These are phyloP conservation scores for Epirrita christyi DNA, from an alignment of 2,888 invertebrate genomes.

Conservation along the genomic window DNA sequence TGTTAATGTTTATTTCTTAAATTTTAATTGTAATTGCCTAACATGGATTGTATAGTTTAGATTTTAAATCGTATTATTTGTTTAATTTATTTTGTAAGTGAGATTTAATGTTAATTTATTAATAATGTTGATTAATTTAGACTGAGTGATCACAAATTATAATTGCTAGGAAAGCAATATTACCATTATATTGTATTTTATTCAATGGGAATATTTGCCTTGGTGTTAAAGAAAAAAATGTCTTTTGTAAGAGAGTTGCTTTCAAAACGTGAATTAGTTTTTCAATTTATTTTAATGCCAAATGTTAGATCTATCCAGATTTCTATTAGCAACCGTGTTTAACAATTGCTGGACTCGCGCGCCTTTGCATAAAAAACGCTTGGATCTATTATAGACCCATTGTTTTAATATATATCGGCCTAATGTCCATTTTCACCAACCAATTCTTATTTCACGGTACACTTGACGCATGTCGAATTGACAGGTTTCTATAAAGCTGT, in stretches of 20 bases:
- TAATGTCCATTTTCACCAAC: too few species aligned
- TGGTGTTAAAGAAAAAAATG: neutral
- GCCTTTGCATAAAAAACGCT: too few species aligned
- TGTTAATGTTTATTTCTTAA: conserved; percentile 46
- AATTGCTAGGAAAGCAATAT: conserved; percentile 7
- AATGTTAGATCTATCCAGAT: conserved; percentile 57
- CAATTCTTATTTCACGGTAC: too few species aligned
- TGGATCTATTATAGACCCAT: too few species aligned
- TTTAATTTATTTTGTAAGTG: conserved; percentile 38
- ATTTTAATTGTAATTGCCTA: conserved; percentile 38
- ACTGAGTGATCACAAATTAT: conserved; percentile 29
- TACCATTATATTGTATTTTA: neutral
- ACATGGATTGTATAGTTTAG: conserved; percentile 40
- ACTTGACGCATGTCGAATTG: too few species aligned
- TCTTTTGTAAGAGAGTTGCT: neutral
- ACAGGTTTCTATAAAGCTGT: too few species aligned
- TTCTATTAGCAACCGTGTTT: conserved; percentile 19
- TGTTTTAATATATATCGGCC: too few species aligned
- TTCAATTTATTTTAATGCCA: conserved; percentile 59
- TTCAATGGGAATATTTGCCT: neutral
- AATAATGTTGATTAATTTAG: conserved; percentile 27
- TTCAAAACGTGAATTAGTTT: neutral
- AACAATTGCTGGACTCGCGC: too few species aligned
- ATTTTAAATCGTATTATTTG: conserved; percentile 43
- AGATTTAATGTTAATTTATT: conserved; percentile 32